Conservation (phyloP, 2,797 vertebrate genomes). For the Channa striata region DNA sequence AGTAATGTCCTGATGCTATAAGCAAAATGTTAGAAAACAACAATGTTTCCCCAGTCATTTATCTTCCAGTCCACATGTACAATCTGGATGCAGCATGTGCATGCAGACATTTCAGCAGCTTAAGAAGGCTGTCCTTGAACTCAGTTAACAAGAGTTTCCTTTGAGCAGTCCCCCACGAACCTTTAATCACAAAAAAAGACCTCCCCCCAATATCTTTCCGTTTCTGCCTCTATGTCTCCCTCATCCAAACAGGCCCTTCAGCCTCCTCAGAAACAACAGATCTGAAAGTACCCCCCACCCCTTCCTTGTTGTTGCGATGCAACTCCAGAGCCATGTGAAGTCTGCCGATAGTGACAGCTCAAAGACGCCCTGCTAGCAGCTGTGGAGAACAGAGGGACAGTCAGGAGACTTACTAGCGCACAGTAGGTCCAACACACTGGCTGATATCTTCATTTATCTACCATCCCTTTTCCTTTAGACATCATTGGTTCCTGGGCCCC, state of each 20-base stretch:
- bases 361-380: slow-evolving; percentile 65
- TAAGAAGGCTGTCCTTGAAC: slow-evolving; percentile 72
- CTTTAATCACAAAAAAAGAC: slow-evolving; percentile 64
- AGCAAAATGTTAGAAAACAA: slow-evolving; percentile 48
- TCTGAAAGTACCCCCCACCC: slow-evolving; percentile 52
- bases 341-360: slow-evolving; percentile 71
- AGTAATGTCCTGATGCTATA: slow-evolving; percentile 35
- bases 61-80: slow-evolving; percentile 67
- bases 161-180: slow-evolving; percentile 56
- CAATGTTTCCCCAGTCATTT: slow-evolving; percentile 56
- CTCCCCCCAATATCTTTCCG: slow-evolving; percentile 27
- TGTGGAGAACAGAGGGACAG: slow-evolving; percentile 54
- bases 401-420: slow-evolving; percentile 49
- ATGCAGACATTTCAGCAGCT: slow-evolving; percentile 59
- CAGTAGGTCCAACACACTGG: slow-evolving; percentile 40
- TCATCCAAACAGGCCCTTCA: slow-evolving; percentile 55
- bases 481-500: slow-evolving; percentile 27
- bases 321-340: slow-evolving; percentile 71
- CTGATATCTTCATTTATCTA: slow-evolving; percentile 55
- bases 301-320: slow-evolving; percentile 64
- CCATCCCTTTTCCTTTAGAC: slow-evolving; percentile 25
- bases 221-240: slow-evolving; percentile 33
- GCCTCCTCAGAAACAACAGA: slow-evolving; percentile 61
- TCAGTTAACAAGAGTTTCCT: slow-evolving; percentile 61
- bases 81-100: slow-evolving; percentile 66